Evolutionary conservation across 1,140 invertebrate species (phyloP), one percentile per base, ranked within the genome.

Genomic region (Bombus waltoni): DNA sequence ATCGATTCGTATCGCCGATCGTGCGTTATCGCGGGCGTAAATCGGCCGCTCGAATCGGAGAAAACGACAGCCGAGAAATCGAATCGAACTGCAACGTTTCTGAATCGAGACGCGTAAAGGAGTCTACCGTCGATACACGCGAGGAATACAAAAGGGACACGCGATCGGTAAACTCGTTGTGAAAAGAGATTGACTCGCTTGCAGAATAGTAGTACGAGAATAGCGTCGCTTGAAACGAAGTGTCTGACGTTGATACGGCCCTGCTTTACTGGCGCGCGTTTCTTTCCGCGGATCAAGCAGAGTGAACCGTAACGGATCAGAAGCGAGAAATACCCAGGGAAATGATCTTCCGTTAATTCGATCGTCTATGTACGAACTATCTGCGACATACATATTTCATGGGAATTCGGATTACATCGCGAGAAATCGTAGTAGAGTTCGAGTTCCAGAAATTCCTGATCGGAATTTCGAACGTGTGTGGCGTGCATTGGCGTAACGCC

Each of bases 341-440:
- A 89, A 89, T 85, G 88, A 82, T 84, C 81, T 68, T 42, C 65
- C 53, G 81, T 85, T 90, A 90, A 90, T 90, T 81, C 78, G 88
- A 87, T 87, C 89, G 85, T 73, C 88, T 77, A 77, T 70, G 76
- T 88, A 83, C 76, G 6, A 62, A 62, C 70, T 53, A 81, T 73
- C 83, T n/a, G 70, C 82, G 71, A 81, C 76, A 88, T 88, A 86
- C 74, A 72, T 85, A 74, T 89, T 81, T 89, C 88, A 81, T 81
- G 88, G 76, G 59, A 44, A 73, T 72, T 40, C 79, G 53, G 84
- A 89, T 89, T 89, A 89, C 73, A 86, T 53, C 72, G 85, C 88
- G 88, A 89, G 81, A 89, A 86, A 89, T 89, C 88, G 66, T 57
- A 59, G 77, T 53, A n/a, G 81, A 89, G 65, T 71, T 47, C 66